phyloP scores from a whole-genome alignment of 2,113 vertebrate genomes.

The Pachypanchax playfairii region DNA sequence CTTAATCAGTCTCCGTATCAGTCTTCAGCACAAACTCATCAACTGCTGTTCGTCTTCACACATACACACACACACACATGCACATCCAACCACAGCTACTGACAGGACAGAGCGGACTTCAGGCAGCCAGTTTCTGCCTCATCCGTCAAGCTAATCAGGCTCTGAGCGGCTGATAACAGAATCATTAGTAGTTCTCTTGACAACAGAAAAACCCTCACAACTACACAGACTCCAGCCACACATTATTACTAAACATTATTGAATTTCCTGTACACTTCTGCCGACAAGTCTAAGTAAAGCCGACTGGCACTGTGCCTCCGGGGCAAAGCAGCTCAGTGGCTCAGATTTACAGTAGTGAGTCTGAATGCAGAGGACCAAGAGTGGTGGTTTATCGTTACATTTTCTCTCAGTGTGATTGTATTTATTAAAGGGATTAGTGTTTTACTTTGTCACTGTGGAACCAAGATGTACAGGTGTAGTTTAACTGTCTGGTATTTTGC shows the following conservation, averaged over 20 bases:
- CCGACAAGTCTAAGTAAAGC: slow-evolving; percentile 44
- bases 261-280: slow-evolving; percentile 41
- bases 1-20: slow-evolving; percentile 22
- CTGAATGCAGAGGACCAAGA: slow-evolving; percentile 8
- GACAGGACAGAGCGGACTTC: slow-evolving; percentile 38
- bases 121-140: slow-evolving; percentile 42
- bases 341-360: slow-evolving; percentile 26
- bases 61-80: slow-evolving; percentile 16
- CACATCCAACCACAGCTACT: slow-evolving; percentile 26
- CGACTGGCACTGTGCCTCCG: slow-evolving; percentile 32
- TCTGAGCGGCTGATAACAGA: slow-evolving; percentile 58
- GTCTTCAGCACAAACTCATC: slow-evolving; percentile 28
- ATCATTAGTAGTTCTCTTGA: slow-evolving; percentile 54
- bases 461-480: slow-evolving; percentile 16
- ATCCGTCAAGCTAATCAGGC: slow-evolving; percentile 65
- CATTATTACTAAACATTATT: slow-evolving; percentile 51
- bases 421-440: slow-evolving; percentile 13
- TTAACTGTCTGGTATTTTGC: slow-evolving; percentile 30
- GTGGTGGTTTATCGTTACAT: background rate
- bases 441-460: slow-evolving; percentile 18
- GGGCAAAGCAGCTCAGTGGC: slow-evolving; percentile 29
- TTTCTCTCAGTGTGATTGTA: slow-evolving; percentile 22
- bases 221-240: slow-evolving; percentile 41
- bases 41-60: slow-evolving; percentile 8
- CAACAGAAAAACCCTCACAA: slow-evolving; percentile 41